A percentile compares a stretch with the other conserved stretches of the same genome.
These are phyloP conservation scores for Leptocoma aspasia DNA, from an alignment of 2,113 vertebrate species.

Conservation along the genomic window DNA sequence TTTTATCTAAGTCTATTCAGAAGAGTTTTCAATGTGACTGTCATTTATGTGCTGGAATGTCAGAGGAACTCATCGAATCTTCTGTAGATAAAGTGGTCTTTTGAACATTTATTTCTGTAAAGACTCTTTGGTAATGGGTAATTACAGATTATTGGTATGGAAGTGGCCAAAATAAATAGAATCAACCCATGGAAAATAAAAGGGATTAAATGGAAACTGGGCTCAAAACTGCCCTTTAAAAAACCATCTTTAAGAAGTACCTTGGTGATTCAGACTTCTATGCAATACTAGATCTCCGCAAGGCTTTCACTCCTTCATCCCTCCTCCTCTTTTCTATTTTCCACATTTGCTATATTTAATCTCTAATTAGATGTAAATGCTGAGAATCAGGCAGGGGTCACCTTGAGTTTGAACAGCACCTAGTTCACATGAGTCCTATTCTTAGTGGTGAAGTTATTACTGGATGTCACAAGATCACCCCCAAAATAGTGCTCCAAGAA, in stretches of 20 bases:
- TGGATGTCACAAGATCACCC: not conserved
- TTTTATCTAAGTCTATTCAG: not conserved
- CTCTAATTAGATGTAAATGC: conserved; percentile 34
- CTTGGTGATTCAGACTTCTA: not conserved
- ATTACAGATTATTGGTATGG: not conserved
- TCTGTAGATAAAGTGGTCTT: not conserved
- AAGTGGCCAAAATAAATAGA: not conserved
- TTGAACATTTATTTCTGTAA: not conserved
- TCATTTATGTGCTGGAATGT: not conserved
- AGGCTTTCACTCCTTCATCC: not conserved
- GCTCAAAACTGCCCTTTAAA: not conserved
- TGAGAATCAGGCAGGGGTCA: not conserved
- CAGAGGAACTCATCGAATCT: not conserved
- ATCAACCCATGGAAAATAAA: not conserved
- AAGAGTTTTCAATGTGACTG: not conserved
- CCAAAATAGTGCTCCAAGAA: not conserved
- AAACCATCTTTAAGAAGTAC: not conserved
- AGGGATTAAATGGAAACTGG: not conserved
- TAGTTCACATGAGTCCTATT: conserved; percentile 20
- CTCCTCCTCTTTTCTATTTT: not conserved
- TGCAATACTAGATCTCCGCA: not conserved
- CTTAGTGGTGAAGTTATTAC: not conserved
- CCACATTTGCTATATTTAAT: conserved; percentile 35
- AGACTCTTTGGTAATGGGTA: not conserved
- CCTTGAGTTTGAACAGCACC: conserved; percentile 20